Evolutionary conservation across 2,888 invertebrate genomes (phyloP).

Genomic region (Hirudinaria manillensis): DNA sequence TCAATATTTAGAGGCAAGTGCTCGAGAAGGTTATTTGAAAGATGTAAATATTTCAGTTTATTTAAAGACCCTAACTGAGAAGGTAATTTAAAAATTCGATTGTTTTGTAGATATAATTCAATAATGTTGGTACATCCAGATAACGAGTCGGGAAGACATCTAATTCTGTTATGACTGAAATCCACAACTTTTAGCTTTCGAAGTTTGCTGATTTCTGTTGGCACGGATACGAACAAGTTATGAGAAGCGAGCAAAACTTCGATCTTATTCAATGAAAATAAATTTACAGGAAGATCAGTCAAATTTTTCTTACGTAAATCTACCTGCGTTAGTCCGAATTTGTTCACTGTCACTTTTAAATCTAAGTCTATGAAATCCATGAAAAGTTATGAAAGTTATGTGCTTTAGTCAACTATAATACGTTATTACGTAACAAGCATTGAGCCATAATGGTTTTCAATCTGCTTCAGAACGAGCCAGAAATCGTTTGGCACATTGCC

Average conservation of each 20-base stretch:
- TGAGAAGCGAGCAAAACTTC: conserved; percentile 36
- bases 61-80: conserved; percentile 41
- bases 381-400: too few species aligned
- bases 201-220: conserved; percentile 44
- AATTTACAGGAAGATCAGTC: not conserved
- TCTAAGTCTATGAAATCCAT: too few species aligned
- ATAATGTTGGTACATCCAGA: conserved; percentile 46
- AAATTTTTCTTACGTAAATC: conserved; percentile 7
- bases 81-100: conserved; percentile 46
- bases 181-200: conserved; percentile 45
- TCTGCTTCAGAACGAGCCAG: too few species aligned
- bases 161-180: conserved; percentile 44
- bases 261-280: conserved; percentile 2
- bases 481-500: too few species aligned
- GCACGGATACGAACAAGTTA: conserved; percentile 45
- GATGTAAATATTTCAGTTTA: conserved; percentile 32
- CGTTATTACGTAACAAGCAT: too few species aligned
- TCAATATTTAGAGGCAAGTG: conserved; percentile 48
- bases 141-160: conserved; percentile 47
- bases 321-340: conserved; percentile 21
- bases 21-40: conserved; percentile 46
- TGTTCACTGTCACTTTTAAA: not conserved
- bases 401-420: too few species aligned
- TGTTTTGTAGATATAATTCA: conserved; percentile 49
- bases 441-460: too few species aligned